phyloP scores from a whole-genome alignment of 2,113 vertebrate species.

The Gavialis gangeticus region DNA sequence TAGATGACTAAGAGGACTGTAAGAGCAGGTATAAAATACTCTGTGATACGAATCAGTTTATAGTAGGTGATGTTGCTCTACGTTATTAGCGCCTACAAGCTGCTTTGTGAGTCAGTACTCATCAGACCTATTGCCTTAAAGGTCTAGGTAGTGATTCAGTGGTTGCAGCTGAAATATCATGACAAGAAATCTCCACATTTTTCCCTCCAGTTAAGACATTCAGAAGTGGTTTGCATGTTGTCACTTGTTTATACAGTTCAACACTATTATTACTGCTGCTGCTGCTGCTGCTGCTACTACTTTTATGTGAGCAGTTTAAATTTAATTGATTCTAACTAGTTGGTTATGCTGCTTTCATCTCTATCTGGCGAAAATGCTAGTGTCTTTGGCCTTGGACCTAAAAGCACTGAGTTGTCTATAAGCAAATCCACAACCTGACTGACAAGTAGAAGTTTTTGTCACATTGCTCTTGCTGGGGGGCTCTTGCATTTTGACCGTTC shows the following conservation, averaged over 20 bases:
- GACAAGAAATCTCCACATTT: neutral
- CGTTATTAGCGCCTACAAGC: neutral
- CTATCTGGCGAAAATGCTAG: neutral
- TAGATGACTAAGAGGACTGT: neutral
- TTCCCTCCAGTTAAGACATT: neutral
- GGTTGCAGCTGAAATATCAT: neutral
- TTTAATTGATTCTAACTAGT: too few species aligned
- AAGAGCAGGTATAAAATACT: neutral
- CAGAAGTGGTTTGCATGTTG: neutral
- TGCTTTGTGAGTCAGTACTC: neutral
- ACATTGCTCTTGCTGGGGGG: neutral
- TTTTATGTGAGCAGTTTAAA: too few species aligned
- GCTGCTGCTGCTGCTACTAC: neutral
- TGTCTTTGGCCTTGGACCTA: neutral
- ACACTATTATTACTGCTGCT: neutral
- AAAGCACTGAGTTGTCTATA: neutral
- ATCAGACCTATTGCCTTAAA: neutral
- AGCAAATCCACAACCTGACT: neutral
- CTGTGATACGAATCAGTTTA: neutral
- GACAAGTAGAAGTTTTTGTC: neutral
- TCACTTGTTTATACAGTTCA: neutral
- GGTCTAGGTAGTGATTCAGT: neutral
- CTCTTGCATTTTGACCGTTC: neutral
- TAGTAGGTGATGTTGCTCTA: neutral
- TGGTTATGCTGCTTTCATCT: neutral